Base-by-base conservation (phyloP, 2,888 invertebrate species). In the Caenorhabditis sp. region DNA sequence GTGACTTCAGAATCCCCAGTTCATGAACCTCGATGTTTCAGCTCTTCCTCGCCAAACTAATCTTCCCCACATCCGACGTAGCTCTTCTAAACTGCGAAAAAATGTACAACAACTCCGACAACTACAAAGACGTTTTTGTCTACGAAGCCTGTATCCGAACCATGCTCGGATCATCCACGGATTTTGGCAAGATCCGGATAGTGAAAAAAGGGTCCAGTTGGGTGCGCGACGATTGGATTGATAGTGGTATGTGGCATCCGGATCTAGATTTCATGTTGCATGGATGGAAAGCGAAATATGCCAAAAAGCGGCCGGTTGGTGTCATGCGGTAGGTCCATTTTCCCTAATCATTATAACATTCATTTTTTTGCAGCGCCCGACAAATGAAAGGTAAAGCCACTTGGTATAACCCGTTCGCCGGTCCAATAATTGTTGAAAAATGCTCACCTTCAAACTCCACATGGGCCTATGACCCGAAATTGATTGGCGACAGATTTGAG, bases 121-220 rank as follows among this genome's bases (percentile, higher is more conserved):
- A 65, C 53, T 83, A 58, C 59, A 71, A 57, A 4, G 82, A 79
- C 56, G 63, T 85, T 10, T 81, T 82, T 62, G 67, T 68, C 23
- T 85, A 76, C 63, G 83, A 83, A 69, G 76, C 83, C 1, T 85
- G 85, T 54, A 64, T 73, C 4, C 67, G 81, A 61, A 57, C 64
- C 1, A 64, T 85, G 21, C 63, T 85, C 10, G 84, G 85, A 36
- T 54, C 61, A 0, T 43, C 59, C 10, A 68, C 66, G 1, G 70
- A 78, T 53, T 67, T 78, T 20, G 80, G 70, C 26, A 70, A 66
- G 50, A 62, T 80, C 0, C 52, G 73, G 52, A 69, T 80, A 3
- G 63, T 66, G 25, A n/a, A 66, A 43, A 57, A 36, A 43, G 43
- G 43, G 1, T 12, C 76, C 1, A 72, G 68, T 21, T 78, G 77